Base-by-base conservation (phyloP, 2,113 vertebrate genomes). In the Pitta sordida region DNA sequence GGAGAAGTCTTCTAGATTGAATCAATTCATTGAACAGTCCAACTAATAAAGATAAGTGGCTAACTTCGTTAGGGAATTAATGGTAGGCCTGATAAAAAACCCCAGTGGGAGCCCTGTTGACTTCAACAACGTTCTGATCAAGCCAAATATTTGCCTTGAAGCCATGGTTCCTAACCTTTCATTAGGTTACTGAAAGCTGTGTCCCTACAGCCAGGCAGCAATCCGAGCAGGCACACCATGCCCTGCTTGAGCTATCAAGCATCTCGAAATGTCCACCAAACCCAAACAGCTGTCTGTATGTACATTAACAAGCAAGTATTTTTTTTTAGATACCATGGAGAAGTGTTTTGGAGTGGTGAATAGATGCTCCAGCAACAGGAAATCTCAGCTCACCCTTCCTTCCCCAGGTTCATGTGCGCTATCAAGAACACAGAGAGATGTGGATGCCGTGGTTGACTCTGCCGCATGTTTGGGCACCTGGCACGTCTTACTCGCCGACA, bases 1-100 rank as follows among this genome's bases (percentile, higher is more conserved):
- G 76, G 37, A 89, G 64, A 91, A 65, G 29, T 26, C 53, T 69
- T 86, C 52, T n/a, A 89, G 90, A 93, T 88, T 83, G 91, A 74
- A 95, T 89, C 90, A 91, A 85, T 92, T 88, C 27, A 70, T 56
- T 56, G 79, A 87, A 67, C 18, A 81, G 43, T 67, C 79, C 75
- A 43, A 88, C 82, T 91, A 89, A 93, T 95, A 94, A 74, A 93
- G 89, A 84, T 58, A 92, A 93, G 92, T 67, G 11, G 53, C 71
- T 82, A 85, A 93, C 44, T 83, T 91, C 59, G 76, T 94, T 93
- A 94, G 52, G 22, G 44, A 87, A 87, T 93, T 95, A 94, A 90
- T 53, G 70, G 70, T 49, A 63, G 52, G 55, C 24, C 71, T 71
- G 67, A 77, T 73, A 74, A 95, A 93, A 93, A 89, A 65, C 29